Percentiles rank a stretch among this genome's conserved stretches.
Conservation (phyloP, 2,888 invertebrate species). For the Archaeoteleia sp. region DNA sequence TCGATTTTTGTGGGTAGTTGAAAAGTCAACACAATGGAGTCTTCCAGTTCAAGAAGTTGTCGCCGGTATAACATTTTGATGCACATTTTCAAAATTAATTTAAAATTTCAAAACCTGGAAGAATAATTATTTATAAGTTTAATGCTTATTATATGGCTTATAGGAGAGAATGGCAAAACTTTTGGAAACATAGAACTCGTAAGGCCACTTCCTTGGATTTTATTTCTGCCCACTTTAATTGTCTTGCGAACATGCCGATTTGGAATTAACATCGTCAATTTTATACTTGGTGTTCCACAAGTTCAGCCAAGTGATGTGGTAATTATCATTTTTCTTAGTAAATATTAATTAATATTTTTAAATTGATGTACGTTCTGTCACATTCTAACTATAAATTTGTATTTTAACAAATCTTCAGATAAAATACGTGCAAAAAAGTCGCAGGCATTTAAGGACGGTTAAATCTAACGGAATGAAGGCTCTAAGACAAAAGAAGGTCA, state of each 20-base stretch:
- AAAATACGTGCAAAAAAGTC: slow-evolving; percentile 76
- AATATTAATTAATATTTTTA: not conserved
- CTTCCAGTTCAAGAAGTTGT: slow-evolving; percentile 71
- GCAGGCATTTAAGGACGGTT: slow-evolving; percentile 76
- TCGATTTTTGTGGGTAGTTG: slow-evolving; percentile 76
- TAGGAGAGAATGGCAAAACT: slow-evolving; percentile 76
- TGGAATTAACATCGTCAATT: slow-evolving; percentile 75
- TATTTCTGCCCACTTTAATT: slow-evolving; percentile 77
- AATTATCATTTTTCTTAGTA: slow-evolving; percentile 42
- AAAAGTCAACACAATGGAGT: slow-evolving; percentile 79
- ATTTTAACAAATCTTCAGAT: slow-evolving; percentile 71
- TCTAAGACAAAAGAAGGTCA: slow-evolving; percentile 63
- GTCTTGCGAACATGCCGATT: slow-evolving; percentile 75
- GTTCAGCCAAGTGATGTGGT: slow-evolving; percentile 77
- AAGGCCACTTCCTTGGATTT: slow-evolving; percentile 79
- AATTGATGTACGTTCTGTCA: not conserved
- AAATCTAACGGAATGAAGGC: slow-evolving; percentile 77
- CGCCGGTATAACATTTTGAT: slow-evolving; percentile 38
- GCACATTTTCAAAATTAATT: too few species aligned
- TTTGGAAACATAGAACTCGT: slow-evolving; percentile 76
- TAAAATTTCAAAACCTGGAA: too few species aligned
- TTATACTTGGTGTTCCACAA: slow-evolving; percentile 76
- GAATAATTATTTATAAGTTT: too few species aligned
- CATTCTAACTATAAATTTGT: slow-evolving; percentile 3
- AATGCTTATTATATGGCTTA: slow-evolving; percentile 43